Evolutionary conservation across 2,113 vertebrate species (phyloP), one percentile per base, ranked within the genome.

Genomic region (Mesembrinibis cayennensis): DNA sequence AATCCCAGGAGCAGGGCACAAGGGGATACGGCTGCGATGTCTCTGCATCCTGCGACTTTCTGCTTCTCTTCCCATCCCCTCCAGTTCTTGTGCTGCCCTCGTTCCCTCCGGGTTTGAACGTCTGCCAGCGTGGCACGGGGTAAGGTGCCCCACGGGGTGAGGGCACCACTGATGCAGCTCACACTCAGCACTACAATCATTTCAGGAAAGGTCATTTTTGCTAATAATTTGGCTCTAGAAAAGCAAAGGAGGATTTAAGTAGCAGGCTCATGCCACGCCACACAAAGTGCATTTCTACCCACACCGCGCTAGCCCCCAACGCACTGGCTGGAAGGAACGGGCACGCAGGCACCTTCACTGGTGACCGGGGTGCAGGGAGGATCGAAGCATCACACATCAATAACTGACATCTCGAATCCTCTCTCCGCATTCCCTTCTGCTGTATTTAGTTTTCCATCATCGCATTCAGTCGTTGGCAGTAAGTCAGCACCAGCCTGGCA

Each of bases 21-120:
- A 47, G 8, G 1, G 42, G 73, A 36, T 29, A 47, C 3, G 2
- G 32, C 13, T 11, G 42, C 14, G 2, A 47, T 1, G 4, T 16
- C 42, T 47, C 42, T 4, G 3, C 5, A 2, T 17, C 42, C 73
- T 16, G 25, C 6, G 1, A 47, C 25, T 22, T 76, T 59, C 32
- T 21, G 55, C 42, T 59, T 21, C 55, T 36, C 55, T 29, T 47
- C 34, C 42, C 72, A 29, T 36, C 42, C 55, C 72, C 55, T 59
- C 32, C 1, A 1, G 34, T 21, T 45, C 42, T 36, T 6, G 42
- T 16, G 73, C 73, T 6, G 25, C 40, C 40, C 16, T 45, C 9
- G 6, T 21, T n/a, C 55, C 55, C 55, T 56, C 38, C 4, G 25
- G 19, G 73, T n/a, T 15, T 3, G 23, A 55, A 19, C 2, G 8